Conservation (phyloP, 2,888 invertebrate species). For the Limenitis camilla region DNA sequence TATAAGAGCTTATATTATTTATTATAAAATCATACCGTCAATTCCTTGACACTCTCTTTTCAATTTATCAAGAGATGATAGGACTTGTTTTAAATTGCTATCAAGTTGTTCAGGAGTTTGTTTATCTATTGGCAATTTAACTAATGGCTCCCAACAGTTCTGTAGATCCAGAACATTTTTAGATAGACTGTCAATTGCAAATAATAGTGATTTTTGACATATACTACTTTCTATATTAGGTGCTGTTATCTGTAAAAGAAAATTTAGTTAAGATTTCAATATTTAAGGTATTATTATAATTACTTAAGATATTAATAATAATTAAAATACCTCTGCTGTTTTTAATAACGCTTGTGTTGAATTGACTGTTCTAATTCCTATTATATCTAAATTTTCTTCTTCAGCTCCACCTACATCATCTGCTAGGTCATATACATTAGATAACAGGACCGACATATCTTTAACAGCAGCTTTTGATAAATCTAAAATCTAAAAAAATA, state of each 20-base stretch:
- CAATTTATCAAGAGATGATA: conserved; percentile 1
- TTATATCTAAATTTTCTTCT: conserved; percentile 27
- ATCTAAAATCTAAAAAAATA: conserved; percentile 27
- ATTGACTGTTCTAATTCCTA: conserved; percentile 32
- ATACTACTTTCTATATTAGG: conserved; percentile 27
- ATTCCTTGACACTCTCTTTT: no score
- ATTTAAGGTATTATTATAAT: no score
- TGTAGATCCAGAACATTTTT: conserved; percentile 23
- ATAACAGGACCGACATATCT: conserved; percentile 32
- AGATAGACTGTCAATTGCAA: conserved; percentile 27
- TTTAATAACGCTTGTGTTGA: conserved; percentile 36
- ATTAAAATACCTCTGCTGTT: conserved; percentile 34
- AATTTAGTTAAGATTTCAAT: neutral
- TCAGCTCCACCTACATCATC: conserved; percentile 27
- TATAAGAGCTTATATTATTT: no score
- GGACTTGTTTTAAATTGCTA: neutral
- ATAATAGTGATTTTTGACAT: conserved; percentile 30
- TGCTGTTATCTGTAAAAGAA: conserved; percentile 33
- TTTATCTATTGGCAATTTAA: conserved; percentile 1
- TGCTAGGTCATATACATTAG: conserved; percentile 32
- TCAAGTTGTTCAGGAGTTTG: conserved; percentile 1
- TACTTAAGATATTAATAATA: no score
- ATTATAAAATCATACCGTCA: no score
- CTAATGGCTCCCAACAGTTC: conserved; percentile 2
- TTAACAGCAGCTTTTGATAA: conserved; percentile 33